These are phyloP conservation scores for Thaleichthys pacificus DNA, from an alignment of 2,797 vertebrate genomes.

Conservation along the genomic window DNA sequence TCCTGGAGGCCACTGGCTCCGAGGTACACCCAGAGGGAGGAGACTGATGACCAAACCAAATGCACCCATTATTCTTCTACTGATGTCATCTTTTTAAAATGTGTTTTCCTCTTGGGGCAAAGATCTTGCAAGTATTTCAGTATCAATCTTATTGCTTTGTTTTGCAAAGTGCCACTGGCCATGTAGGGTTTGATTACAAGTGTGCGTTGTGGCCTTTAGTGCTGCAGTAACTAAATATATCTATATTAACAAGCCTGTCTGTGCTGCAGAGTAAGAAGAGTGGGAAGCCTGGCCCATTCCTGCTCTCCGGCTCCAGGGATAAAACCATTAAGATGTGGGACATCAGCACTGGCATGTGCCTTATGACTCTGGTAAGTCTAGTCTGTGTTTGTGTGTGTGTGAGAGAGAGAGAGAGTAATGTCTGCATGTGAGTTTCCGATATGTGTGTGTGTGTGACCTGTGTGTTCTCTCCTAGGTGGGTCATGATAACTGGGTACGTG, in stretches of 20 bases:
- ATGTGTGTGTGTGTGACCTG: background rate
- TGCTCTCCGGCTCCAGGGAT: conserved; percentile 99
- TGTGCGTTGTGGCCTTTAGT: too few species aligned
- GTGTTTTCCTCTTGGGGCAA: too few species aligned
- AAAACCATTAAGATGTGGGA: conserved; percentile 99
- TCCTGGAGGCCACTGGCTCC: conserved; percentile 92
- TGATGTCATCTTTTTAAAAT: too few species aligned
- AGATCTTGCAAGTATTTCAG: too few species aligned
- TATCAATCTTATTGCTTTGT: too few species aligned
- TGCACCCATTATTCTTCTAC: too few species aligned
- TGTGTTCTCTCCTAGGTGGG: conserved; percentile 50
- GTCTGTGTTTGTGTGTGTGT: conserved; percentile 58
- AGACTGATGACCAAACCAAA: too few species aligned
- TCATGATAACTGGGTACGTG: conserved; percentile 99
- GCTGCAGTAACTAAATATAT: too few species aligned
- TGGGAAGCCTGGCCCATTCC: conserved; percentile 96
- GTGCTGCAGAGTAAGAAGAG: conserved; percentile 91
- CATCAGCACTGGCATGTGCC: conserved; percentile 98
- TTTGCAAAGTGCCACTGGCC: too few species aligned
- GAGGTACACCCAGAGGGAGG: conserved; percentile 70
- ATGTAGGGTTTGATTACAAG: too few species aligned
- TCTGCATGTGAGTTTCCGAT: conserved; percentile 77
- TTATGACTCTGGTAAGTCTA: conserved; percentile 96
- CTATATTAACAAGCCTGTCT: background rate
- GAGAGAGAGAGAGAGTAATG: conserved; percentile 85